These are phyloP conservation scores for Mercenaria mercenaria DNA, from an alignment of 1,140 invertebrate species.

Conservation along the genomic window DNA sequence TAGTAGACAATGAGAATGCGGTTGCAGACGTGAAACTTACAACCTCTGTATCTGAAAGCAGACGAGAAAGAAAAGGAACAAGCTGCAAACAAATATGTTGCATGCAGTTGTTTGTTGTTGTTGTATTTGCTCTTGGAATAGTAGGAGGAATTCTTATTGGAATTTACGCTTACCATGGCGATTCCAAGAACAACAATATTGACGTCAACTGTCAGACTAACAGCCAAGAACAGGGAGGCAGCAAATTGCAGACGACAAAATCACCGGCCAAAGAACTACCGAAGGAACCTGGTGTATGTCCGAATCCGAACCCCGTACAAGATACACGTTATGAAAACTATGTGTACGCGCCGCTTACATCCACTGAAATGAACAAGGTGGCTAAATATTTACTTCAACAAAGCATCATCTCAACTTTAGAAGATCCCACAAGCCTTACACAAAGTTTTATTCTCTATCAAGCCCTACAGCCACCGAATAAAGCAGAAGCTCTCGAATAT, in stretches of 20 bases:
- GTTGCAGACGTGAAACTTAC: too few species aligned
- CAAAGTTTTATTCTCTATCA: slow-evolving; percentile 53
- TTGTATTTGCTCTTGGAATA: slow-evolving; percentile 43
- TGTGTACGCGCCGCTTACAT: slow-evolving; percentile 43
- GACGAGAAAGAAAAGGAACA: not conserved
- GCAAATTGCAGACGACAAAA: not conserved
- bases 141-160: slow-evolving; percentile 48
- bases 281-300: not conserved
- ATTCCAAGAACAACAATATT: not conserved
- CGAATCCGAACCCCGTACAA: slow-evolving; percentile 2
- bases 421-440: not conserved
- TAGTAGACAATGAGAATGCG: too few species aligned
- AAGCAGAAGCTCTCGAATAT: slow-evolving; percentile 36
- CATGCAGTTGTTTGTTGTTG: slow-evolving; percentile 12
- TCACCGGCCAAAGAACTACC: not conserved
- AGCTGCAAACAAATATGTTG: slow-evolving; percentile 11
- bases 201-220: not conserved
- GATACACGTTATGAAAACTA: slow-evolving; percentile 33
- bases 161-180: slow-evolving; percentile 23
- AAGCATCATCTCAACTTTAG: slow-evolving; percentile 17
- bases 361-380: slow-evolving; percentile 41
- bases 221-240: not conserved
- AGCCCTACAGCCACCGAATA: slow-evolving; percentile 15
- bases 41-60: too few species aligned
- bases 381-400: slow-evolving; percentile 8